Evolutionary conservation across 2,113 vertebrate species (phyloP).

Genomic region (Naja naja): DNA sequence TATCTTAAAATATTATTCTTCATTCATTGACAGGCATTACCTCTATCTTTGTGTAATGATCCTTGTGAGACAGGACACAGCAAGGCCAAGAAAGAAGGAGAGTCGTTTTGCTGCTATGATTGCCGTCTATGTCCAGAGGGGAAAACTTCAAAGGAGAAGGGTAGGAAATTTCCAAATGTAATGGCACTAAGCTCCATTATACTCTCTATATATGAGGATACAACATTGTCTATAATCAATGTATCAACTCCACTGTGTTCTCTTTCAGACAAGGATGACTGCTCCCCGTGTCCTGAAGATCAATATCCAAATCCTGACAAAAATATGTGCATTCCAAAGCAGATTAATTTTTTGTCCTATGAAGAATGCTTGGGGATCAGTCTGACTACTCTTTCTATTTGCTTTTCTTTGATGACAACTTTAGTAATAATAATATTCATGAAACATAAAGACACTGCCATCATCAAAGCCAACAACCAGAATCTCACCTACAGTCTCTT

Average conservation of each 20-base stretch:
- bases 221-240: background rate
- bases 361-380: background rate
- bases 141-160: background rate
- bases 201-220: background rate
- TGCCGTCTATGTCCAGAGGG: background rate
- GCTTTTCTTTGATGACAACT: background rate
- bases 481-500: background rate
- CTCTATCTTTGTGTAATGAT: background rate
- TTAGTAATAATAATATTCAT: background rate
- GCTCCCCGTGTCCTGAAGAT: background rate
- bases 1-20: background rate
- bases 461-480: background rate
- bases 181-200: no score
- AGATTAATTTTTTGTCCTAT: background rate
- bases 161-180: background rate
- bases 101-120: conserved; percentile 6
- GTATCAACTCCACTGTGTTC: background rate
- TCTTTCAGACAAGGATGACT: background rate
- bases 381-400: background rate
- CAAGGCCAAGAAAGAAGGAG: background rate
- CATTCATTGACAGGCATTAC: background rate
- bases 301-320: background rate
- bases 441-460: background rate
- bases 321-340: background rate
- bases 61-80: background rate